Percentiles rank a stretch among this genome's conserved stretches.
Evolutionary conservation across 2,113 vertebrate species (phyloP).

Genomic region (Archocentrus centrarchus): DNA sequence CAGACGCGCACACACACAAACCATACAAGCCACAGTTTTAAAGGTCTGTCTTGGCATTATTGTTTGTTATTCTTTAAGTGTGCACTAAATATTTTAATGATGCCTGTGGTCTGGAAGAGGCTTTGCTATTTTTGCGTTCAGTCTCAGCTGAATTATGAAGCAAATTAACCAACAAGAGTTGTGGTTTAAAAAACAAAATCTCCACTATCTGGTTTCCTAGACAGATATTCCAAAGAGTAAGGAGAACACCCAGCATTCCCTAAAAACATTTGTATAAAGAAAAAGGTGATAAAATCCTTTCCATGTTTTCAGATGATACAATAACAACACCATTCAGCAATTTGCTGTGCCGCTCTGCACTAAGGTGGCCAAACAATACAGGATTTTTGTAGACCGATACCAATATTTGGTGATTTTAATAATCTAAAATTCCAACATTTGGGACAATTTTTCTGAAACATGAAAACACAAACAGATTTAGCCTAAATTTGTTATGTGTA

Average conservation of each 20-base stretch:
- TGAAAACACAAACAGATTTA: too few species aligned
- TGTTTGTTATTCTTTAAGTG: constrained; percentile 36
- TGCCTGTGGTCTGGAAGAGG: constrained; percentile 33
- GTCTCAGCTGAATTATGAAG: constrained; percentile 31
- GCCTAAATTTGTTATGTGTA: background rate
- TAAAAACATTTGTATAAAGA: background rate
- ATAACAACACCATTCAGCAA: background rate
- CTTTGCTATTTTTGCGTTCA: constrained; percentile 23
- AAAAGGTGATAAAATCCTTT: too few species aligned
- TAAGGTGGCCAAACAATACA: too few species aligned
- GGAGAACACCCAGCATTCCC: background rate
- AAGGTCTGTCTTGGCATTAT: constrained; percentile 16
- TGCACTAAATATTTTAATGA: constrained; percentile 48
- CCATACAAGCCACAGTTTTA: background rate
- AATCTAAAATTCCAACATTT: background rate
- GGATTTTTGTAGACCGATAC: background rate
- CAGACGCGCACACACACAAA: background rate
- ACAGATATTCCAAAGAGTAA: background rate
- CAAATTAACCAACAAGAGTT: constrained; percentile 31
- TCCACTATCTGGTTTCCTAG: constrained; percentile 33
- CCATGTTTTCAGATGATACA: background rate
- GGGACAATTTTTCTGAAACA: background rate
- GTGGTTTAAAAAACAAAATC: constrained; percentile 29
- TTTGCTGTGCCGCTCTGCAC: background rate
- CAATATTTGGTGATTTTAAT: background rate